Evolutionary conservation across 2,888 invertebrate species (phyloP).

Genomic region (Lymantria dispar): DNA sequence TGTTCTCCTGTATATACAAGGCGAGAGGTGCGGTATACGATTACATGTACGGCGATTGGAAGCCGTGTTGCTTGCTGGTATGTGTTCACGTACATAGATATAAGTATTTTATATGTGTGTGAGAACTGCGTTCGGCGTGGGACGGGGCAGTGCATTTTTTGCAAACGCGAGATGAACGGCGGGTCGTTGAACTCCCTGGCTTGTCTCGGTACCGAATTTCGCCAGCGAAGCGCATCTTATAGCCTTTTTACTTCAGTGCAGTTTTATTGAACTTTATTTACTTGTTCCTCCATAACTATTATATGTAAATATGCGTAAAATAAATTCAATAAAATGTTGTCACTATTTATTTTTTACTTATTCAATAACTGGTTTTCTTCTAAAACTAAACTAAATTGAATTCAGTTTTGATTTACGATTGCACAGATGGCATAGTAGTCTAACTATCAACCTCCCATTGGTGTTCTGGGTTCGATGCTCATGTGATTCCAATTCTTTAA

Average conservation of each 20-base stretch:
- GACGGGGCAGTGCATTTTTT: constrained; percentile 80
- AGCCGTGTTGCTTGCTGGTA: constrained; percentile 53
- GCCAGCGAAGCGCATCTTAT: constrained; percentile 68
- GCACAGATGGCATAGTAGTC: too few species aligned
- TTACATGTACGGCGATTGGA: constrained; percentile 67
- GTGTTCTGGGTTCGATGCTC: too few species aligned
- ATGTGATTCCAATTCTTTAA: too few species aligned
- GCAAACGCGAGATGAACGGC: constrained; percentile 71
- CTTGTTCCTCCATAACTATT: background rate
- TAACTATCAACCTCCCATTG: too few species aligned
- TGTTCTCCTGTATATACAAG: constrained; percentile 54
- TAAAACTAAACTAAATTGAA: too few species aligned
- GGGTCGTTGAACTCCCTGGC: constrained; percentile 69
- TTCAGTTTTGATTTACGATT: too few species aligned
- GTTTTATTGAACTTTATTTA: constrained; percentile 15
- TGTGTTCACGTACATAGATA: constrained; percentile 45
- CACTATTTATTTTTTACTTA: too few species aligned
- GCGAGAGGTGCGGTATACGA: constrained; percentile 61
- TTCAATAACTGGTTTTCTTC: too few species aligned
- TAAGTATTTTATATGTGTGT: constrained; percentile 53
- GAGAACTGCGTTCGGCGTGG: constrained; percentile 74
- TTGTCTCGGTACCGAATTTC: constrained; percentile 70
- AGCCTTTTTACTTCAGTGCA: constrained; percentile 28
- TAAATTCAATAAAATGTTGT: too few species aligned
- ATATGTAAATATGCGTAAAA: too few species aligned